Evolutionary conservation across 2,888 invertebrate species (phyloP), one percentile per base, ranked within the genome.

Genomic region (Toxonevra muliebris): DNA sequence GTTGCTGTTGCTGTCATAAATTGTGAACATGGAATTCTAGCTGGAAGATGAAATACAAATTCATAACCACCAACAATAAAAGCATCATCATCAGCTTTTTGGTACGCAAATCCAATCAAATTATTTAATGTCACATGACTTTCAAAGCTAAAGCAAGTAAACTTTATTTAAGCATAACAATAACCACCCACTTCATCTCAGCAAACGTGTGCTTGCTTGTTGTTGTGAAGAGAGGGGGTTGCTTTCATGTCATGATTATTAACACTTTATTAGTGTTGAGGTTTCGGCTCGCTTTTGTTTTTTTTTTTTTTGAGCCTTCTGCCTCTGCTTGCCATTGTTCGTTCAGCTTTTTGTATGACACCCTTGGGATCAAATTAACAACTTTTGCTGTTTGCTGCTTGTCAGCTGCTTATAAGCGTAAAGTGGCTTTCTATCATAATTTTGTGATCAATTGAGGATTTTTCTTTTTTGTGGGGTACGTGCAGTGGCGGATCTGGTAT

Each of bases 251-350:
- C 41, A 17, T 77, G 75, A 80, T 78, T 80, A 78, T 80, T 75
- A 79, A 79, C 80, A 79, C 80, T 78, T 67, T 78, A 79, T 78
- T 80, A 78, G 76, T 78, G 78, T 79, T 80, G 78, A 80, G 79
- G 78, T 78, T 78, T 77, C 58, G 70, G 71, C 71, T 79, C 76
- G 76, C 74, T 71, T 77, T 69, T 77, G 76, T 75, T 71, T 77
- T 69, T 78, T 78, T 77, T 79, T 76, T 76, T 75, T 75, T 66
- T 67, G 50, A 30, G 17, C 68, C 10, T 13, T 55, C 61, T 69
- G 71, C 55, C 65, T 70, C 70, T 69, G 74, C 65, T 75, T 73
- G 71, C 74, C 71, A 74, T 71, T 68, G 68, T 73, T 73, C 72
- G 66, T 66, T 65, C 61, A 68, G 45, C 48, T 45, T 53, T 66